Evolutionary conservation across 2,113 vertebrate species (phyloP).

Genomic region (Neoarius graeffei): DNA sequence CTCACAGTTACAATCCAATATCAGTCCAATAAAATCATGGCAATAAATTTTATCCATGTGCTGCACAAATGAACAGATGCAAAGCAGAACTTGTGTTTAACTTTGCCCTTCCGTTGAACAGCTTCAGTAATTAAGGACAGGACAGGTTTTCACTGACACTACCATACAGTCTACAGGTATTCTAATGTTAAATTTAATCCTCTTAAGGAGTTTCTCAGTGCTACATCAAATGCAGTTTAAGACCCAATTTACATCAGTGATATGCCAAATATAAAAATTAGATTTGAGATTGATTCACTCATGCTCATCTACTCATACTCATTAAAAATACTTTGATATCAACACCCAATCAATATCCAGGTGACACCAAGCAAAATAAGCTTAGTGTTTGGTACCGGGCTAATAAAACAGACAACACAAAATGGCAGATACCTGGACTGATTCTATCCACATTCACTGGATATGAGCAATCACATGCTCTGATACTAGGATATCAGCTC

Average conservation of each 20-base stretch:
- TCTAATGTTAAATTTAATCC: not conserved
- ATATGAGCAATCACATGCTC: no score
- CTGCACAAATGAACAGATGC: slow-evolving; percentile 8
- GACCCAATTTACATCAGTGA: not conserved
- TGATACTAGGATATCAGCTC: no score
- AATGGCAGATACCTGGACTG: not conserved
- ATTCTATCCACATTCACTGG: not conserved
- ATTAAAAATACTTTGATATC: not conserved
- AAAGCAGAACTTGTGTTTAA: not conserved
- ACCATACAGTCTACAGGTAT: not conserved
- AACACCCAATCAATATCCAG: not conserved
- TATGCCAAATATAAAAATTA: not conserved
- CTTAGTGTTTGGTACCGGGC: not conserved
- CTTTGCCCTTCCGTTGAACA: not conserved
- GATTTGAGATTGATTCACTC: not conserved
- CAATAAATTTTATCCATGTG: slow-evolving; percentile 4
- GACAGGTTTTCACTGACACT: not conserved
- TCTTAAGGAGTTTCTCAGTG: not conserved
- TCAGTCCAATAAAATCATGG: not conserved
- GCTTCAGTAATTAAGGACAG: slow-evolving; percentile 1
- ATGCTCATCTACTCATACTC: not conserved
- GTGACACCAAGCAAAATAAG: not conserved
- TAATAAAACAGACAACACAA: not conserved
- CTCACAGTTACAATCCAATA: not conserved
- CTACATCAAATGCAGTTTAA: not conserved